Percentiles rank a stretch among this genome's conserved stretches.
These are phyloP conservation scores for Deroplatys truncata DNA, from an alignment of 2,888 invertebrate species.

Conservation along the genomic window DNA sequence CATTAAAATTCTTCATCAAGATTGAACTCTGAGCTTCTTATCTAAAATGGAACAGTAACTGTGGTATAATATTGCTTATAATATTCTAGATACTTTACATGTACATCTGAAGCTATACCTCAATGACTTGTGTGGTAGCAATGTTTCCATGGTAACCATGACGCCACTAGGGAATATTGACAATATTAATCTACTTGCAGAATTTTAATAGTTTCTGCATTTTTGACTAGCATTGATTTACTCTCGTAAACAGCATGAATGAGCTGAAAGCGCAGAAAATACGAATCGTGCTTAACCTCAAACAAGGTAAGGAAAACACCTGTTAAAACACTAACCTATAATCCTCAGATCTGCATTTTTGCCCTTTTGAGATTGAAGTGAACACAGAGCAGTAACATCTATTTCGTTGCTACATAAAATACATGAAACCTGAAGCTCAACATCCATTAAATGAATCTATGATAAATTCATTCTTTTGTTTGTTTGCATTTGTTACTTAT, in stretches of 20 bases:
- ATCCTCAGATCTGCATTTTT: background rate
- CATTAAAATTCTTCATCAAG: no score
- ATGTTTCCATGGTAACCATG: constrained; percentile 10
- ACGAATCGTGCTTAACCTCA: constrained; percentile 62
- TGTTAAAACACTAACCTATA: background rate
- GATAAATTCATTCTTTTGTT: no score
- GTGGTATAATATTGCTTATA: no score
- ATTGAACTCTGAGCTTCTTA: no score
- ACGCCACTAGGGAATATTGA: background rate
- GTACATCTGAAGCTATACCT: background rate
- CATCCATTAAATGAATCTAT: no score
- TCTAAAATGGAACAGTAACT: no score
- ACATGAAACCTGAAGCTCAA: no score
- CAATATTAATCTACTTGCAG: background rate
- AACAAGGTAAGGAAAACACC: constrained; percentile 47
- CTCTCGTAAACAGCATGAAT: constrained; percentile 46
- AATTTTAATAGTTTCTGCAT: background rate
- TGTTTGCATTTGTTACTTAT: no score
- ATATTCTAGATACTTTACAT: no score
- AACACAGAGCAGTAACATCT: background rate
- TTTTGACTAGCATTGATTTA: background rate
- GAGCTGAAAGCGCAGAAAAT: constrained; percentile 59
- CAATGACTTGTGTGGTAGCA: background rate
- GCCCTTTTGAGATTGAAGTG: background rate
- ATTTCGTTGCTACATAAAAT: no score